Conservation (phyloP, 2,113 vertebrate genomes). For the Fulmarus glacialis region DNA sequence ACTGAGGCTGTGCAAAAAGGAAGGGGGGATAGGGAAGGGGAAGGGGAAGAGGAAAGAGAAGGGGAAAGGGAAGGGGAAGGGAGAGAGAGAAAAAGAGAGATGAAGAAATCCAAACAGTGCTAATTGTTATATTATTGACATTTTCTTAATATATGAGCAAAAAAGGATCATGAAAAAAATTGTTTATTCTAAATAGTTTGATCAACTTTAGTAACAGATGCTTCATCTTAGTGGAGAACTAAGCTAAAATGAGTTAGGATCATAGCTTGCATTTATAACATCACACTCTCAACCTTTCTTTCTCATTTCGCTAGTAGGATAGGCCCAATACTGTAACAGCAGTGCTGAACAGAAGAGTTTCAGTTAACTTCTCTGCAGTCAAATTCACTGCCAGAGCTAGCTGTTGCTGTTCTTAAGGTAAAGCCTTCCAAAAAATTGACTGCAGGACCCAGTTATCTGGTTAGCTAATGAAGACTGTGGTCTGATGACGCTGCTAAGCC, state of each 20-base stretch:
- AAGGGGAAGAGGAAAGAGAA: not conserved
- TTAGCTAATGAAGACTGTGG: not conserved
- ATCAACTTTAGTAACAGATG: not conserved
- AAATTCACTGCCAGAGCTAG: not conserved
- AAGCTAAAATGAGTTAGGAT: not conserved
- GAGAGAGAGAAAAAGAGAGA: not conserved
- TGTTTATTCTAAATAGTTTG: not conserved
- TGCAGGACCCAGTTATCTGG: not conserved
- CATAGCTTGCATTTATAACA: not conserved
- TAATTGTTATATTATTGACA: not conserved
- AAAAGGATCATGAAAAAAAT: not conserved
- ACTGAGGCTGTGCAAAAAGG: slow-evolving; percentile 47
- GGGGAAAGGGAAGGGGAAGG: not conserved
- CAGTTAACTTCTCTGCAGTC: not conserved
- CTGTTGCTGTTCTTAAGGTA: not conserved
- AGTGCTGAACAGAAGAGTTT: not conserved
- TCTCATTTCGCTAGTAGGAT: not conserved
- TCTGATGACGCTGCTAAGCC: not conserved
- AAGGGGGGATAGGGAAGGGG: not conserved
- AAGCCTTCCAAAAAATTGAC: not conserved
- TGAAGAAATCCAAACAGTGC: not conserved
- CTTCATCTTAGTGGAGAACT: not conserved
- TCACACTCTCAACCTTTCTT: not conserved
- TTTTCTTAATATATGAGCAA: not conserved
- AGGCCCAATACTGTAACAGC: not conserved